Base-by-base conservation (phyloP, 2,888 invertebrate species). In the Diplazon laetatorius region DNA sequence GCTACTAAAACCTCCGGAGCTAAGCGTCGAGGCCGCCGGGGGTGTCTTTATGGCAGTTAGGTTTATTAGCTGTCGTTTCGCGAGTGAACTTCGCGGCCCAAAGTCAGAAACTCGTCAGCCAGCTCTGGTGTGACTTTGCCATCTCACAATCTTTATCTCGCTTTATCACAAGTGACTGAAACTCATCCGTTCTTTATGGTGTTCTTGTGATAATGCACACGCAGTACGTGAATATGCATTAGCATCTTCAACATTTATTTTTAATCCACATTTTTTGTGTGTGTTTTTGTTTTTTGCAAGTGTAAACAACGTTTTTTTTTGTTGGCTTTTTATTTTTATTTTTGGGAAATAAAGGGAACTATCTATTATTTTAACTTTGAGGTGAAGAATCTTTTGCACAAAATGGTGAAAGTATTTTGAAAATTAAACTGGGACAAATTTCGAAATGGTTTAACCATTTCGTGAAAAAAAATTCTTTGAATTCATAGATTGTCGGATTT, bases 11-110 rank as follows among this genome's bases (percentile, higher is more conserved):
- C 35, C n/a, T n/a, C 59, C 69, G 59, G 9, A 18, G 46, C 22
- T 30, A 12, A 39, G 35, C 57, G 68, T 35, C 52, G 62, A 35
- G 44, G 71, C 78, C 70, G 62, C 62, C n/a, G 69, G 68, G 80
- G 80, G 76, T 76, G 78, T 78, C 84, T 87, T 88, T 86, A 87
- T 84, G 83, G 87, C 83, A 82, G 85, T 82, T 79, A 74, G 82
- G 85, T 89, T 88, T 88, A 89, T 89, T 89, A 89, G 87, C 83
- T 83, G 82, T 81, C 85, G 83, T 86, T 86, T 86, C 81, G 69
- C 74, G 63, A 76, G 37, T 75, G 35, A 60, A 73, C 63, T 66
- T 68, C 22, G 18, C 14, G 48, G 39, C 4, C 30, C 48, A 48
- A 62, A 75, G 60, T 75, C 74, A n/a, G 46, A 14, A 71, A 78